Percentiles rank a stretch among this genome's conserved stretches.
Evolutionary conservation across 2,888 invertebrate species (phyloP).

Genomic region (Machimus atricapillus): DNA sequence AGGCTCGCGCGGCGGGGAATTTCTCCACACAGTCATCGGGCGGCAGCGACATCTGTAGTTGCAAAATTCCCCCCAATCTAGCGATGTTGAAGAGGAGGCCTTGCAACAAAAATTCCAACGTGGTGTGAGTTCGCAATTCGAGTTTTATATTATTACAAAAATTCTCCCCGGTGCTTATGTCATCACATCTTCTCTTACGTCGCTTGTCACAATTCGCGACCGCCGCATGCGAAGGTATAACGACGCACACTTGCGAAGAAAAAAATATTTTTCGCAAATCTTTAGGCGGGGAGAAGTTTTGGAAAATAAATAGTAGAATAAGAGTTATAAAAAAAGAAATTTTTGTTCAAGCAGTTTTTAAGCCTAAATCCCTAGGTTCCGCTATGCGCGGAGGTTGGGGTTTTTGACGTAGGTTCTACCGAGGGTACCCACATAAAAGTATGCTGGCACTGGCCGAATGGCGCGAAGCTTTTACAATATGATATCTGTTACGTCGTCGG

Average conservation of each 20-base stretch:
- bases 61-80: background rate
- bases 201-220: background rate
- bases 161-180: constrained; percentile 1
- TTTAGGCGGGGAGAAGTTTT: background rate
- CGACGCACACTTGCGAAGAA: background rate
- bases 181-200: constrained; percentile 4
- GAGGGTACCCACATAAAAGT: background rate
- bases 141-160: background rate
- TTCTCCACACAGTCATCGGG: background rate
- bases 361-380: background rate
- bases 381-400: background rate
- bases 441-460: background rate
- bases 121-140: background rate
- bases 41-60: background rate
- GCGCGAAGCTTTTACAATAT: constrained; percentile 8
- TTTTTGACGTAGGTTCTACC: background rate
- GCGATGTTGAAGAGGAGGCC: background rate
- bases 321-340: background rate
- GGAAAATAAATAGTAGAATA: background rate
- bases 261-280: background rate
- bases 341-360: background rate
- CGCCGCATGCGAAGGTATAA: background rate
- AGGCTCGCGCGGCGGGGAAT: background rate
- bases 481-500: background rate
- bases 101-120: background rate